Conservation (phyloP, 2,113 vertebrate species). For the Vulpes lagopus region DNA sequence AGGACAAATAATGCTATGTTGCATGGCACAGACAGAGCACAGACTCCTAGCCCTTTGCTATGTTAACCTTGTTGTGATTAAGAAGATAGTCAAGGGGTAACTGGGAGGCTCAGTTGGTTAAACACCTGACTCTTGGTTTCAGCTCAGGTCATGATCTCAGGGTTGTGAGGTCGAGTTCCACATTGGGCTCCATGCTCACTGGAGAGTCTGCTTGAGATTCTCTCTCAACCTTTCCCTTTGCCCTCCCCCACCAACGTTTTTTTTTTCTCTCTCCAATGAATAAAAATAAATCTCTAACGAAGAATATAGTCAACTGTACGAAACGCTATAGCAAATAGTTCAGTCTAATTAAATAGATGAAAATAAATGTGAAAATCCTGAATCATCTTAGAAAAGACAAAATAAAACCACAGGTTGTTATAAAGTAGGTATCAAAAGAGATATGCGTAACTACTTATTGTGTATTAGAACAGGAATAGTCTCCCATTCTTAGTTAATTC, state of each 20-base stretch:
- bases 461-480: neutral
- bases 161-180: neutral
- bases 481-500: neutral
- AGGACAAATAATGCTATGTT: neutral
- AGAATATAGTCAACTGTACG: neutral
- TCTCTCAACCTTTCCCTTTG: neutral
- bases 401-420: neutral
- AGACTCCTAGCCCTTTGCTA: neutral
- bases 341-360: neutral
- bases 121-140: neutral
- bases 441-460: neutral
- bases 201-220: neutral
- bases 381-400: constrained; percentile 12
- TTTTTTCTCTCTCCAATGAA: neutral
- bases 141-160: neutral
- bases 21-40: neutral
- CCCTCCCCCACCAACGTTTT: neutral
- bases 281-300: neutral
- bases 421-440: neutral
- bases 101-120: neutral
- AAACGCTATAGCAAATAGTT: neutral
- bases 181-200: neutral
- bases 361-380: neutral
- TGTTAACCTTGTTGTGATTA: neutral
- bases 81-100: neutral